These are phyloP conservation scores for Pipistrellus pygmaeus DNA, from an alignment of 2,797 vertebrate species.

Conservation along the genomic window DNA sequence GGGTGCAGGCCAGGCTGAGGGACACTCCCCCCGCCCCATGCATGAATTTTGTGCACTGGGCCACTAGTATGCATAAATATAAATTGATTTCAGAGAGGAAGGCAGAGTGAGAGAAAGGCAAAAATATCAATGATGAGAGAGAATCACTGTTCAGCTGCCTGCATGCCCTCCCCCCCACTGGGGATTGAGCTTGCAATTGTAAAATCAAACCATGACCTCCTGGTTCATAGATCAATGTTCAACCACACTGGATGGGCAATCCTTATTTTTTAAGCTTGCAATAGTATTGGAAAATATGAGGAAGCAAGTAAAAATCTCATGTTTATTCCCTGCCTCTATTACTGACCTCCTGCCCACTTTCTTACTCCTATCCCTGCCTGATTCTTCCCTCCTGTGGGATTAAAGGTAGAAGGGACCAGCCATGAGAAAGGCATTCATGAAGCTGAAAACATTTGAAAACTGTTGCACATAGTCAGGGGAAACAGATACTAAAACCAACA, in stretches of 20 bases:
- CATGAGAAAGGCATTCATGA: not conserved
- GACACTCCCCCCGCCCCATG: too few relatives aligned
- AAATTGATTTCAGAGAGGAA: not conserved
- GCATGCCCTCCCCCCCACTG: not conserved
- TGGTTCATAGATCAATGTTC: not conserved
- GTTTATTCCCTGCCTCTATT: not conserved
- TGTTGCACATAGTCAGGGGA: slow-evolving; percentile 1
- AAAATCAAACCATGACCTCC: not conserved
- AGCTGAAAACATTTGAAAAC: slow-evolving; percentile 19
- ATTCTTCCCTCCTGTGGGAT: not conserved
- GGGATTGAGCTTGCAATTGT: not conserved
- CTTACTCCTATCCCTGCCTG: not conserved
- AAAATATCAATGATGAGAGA: not conserved
- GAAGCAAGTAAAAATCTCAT: slow-evolving; percentile 30
- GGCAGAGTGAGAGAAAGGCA: not conserved
- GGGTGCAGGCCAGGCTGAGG: too few relatives aligned
- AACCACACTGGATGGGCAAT: not conserved
- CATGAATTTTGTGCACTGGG: too few relatives aligned
- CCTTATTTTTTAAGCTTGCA: slow-evolving; percentile 30
- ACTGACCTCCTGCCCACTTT: not conserved
- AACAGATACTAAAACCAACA: not conserved
- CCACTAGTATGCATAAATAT: too few relatives aligned
- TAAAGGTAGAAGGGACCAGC: not conserved
- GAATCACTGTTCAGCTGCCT: not conserved
- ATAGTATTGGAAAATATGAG: slow-evolving; percentile 38